These are phyloP conservation scores for Drosophila neonasuta DNA, from an alignment of 2,888 invertebrate genomes.

Conservation along the genomic window DNA sequence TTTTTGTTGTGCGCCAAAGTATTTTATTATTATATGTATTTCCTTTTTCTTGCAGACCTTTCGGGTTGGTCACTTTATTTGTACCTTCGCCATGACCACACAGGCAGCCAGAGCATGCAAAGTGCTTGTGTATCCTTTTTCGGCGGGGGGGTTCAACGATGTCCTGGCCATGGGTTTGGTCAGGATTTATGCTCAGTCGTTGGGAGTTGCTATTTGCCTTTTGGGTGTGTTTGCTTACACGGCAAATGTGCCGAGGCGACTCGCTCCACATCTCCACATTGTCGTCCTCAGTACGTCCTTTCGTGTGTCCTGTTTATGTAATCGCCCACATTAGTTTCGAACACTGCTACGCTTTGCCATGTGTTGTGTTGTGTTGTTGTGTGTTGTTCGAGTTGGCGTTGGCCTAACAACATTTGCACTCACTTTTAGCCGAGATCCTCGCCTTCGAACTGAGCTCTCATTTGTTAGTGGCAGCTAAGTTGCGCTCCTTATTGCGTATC, in stretches of 20 bases:
- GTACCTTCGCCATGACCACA: conserved; percentile 57
- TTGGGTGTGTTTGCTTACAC: conserved; percentile 70
- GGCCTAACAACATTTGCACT: conserved; percentile 60
- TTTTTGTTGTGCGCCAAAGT: conserved; percentile 49
- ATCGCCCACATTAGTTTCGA: conserved; percentile 72
- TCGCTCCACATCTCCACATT: too few relatives aligned
- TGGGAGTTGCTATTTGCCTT: conserved; percentile 66
- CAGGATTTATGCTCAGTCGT: conserved; percentile 69
- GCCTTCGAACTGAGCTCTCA: conserved; percentile 30
- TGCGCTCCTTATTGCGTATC: conserved; percentile 49
- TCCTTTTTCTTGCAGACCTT: conserved; percentile 65
- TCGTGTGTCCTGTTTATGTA: conserved; percentile 78
- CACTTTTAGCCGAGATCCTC: conserved; percentile 42
- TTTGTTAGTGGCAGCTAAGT: conserved; percentile 39
- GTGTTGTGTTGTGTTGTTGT: conserved; percentile 8
- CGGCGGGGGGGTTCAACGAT: conserved; percentile 7
- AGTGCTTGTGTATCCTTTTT: conserved; percentile 47
- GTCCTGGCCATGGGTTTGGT: conserved; percentile 60
- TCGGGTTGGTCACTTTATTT: conserved; percentile 76
- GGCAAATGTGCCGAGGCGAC: conserved; percentile 35
- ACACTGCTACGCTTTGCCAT: conserved; percentile 32
- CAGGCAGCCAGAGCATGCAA: conserved; percentile 52
- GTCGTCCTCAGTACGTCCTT: conserved; percentile 52
- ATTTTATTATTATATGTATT: conserved; percentile 75
- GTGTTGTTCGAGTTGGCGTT: conserved; percentile 31